Evolutionary conservation across 2,888 invertebrate species (phyloP), one percentile per base, ranked within the genome.

Genomic region (Pyralis farinalis): DNA sequence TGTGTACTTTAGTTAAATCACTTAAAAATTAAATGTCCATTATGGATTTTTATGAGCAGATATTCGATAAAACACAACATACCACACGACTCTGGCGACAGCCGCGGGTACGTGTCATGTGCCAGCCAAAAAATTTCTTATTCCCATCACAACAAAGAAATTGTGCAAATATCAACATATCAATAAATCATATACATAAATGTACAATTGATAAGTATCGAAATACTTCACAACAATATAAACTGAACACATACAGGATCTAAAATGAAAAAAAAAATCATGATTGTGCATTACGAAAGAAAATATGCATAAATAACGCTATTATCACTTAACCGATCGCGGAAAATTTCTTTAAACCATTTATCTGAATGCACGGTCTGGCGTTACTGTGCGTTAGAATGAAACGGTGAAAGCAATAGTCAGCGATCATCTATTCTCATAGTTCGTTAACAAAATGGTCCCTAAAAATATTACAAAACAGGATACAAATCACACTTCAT

Each of bases 271-370:
- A 63, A 57, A 71, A 74, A 4, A 16, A 16, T 74, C 73, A 80
- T 78, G 77, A 84, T 86, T 87, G 84, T 84, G 85, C 77, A 81
- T 75, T 76, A 82, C 59, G 70, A 78, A 77, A 71, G 68, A 71
- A 81, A 70, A 62, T 62, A 68, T 54, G 60, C 53, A 57, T 63
- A 73, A 71, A 73, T 76, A 79, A 59, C 53, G 68, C 80, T 84
- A 83, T 85, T 85, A 86, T 86, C 86, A 85, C 84, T 80, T 74
- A 78, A 57, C 57, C 56, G 55, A 80, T 77, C 48, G 53, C 45
- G 40, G 48, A 49, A 42, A 45, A 69, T 40, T 35, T 47, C 53
- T 74, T 77, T 51, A 38, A 44, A 49, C 36, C 35, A 34, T 54
- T 63, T 56, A 55, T 62, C 69, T 42, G 40, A 42, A 55, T 56